These are phyloP conservation scores for Bombus pyrosoma DNA, from an alignment of 1,140 invertebrate species.

Conservation along the genomic window DNA sequence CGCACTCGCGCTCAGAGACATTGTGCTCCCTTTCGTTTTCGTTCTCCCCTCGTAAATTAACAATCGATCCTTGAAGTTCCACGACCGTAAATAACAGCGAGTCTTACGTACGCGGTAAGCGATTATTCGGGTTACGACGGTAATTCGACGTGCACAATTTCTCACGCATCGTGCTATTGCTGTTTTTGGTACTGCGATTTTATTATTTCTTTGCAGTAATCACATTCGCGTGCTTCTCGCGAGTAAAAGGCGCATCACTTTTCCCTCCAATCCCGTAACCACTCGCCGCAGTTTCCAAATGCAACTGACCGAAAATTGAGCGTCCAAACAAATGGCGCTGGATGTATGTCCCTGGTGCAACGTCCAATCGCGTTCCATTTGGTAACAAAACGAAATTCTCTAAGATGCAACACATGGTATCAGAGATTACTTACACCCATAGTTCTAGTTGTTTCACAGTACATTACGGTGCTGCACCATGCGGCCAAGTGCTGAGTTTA, in stretches of 20 bases:
- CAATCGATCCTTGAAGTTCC: not conserved
- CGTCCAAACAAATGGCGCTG: conserved; percentile 66
- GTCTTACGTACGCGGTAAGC: conserved; percentile 14
- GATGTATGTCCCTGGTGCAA: not conserved
- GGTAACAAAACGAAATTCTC: not conserved
- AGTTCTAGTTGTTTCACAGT: too few species aligned
- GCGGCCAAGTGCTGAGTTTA: too few species aligned
- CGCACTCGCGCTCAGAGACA: conserved; percentile 87
- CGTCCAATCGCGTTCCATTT: not conserved
- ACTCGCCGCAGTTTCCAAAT: conserved; percentile 23
- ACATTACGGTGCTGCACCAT: too few species aligned
- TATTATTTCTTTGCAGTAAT: conserved; percentile 14
- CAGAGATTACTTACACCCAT: too few species aligned
- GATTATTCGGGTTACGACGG: conserved; percentile 9
- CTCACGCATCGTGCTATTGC: conserved; percentile 38
- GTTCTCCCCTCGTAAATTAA: conserved; percentile 13
- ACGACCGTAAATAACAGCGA: conserved; percentile 33
- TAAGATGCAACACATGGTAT: not conserved
- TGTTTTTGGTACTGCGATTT: not conserved
- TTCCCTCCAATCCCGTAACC: not conserved
- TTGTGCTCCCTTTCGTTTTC: conserved; percentile 59
- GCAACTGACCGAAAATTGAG: conserved; percentile 46
- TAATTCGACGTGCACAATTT: conserved; percentile 1
- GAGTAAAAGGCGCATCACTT: not conserved
- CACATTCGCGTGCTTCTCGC: not conserved